Evolutionary conservation across 2,797 vertebrate species (phyloP), one percentile per base, ranked within the genome.

Genomic region (Ataeniobius toweri): DNA sequence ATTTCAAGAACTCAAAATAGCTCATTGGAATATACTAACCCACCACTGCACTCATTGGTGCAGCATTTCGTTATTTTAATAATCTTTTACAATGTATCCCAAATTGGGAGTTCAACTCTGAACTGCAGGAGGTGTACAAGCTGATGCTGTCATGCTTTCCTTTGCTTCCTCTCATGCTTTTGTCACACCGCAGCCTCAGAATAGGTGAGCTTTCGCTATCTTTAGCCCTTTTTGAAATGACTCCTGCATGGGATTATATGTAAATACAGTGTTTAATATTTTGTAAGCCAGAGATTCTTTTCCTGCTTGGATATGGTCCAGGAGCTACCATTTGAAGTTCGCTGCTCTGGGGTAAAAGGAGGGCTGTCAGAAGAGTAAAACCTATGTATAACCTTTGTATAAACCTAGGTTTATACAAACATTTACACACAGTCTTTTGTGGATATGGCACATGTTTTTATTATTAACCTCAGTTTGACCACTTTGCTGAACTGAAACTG

Each of bases 401-500:
- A 65, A 73, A 73, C 79, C 70, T 77, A 81, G 72, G 81, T 74
- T 59, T 26, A 69, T 46, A 50, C 2, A 8, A 53, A 74, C 39
- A 3, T 63, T 74, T 7, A 10, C 76, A 58, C 41, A 28, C 46
- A 71, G 39, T 16, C 36, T 28, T 31, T 46, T 50, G 51, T 74
- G 53, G 53, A 74, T 26, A 14, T 51, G 28, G 65, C 50, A 20
- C 81, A 78, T 79, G 56, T 79, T 79, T 83, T 82, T 88, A 20
- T 86, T 63, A 87, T 85, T 90, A 91, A 88, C 85, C 85, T 91
- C 71, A 80, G 20, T 79, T 77, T 88, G 79, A 88, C 85, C 84
- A 83, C 79, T 87, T 79, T 83, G 58, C 56, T 71, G 46, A 53
- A 14, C 59, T 48, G 36, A 28, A 55, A 67, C 74, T 39, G 44